Percentiles rank a stretch among this genome's conserved stretches.
Conservation (phyloP, 1,140 invertebrate species). For the Drosophila equinoxialis region DNA sequence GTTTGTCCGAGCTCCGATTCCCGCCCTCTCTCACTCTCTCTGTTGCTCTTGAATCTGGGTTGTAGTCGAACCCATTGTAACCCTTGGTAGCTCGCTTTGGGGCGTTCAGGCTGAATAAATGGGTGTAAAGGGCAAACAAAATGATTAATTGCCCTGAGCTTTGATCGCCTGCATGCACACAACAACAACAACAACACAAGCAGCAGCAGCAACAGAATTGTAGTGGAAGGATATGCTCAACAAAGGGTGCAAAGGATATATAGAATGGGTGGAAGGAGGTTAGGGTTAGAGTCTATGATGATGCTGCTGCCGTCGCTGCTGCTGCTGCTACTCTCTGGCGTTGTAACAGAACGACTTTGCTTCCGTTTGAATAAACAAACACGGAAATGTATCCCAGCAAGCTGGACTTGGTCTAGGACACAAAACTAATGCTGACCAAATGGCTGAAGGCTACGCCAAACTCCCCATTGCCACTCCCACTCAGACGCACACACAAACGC, state of each 20-base stretch:
- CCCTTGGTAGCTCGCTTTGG: conserved; percentile 55
- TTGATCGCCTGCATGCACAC: conserved; percentile 81
- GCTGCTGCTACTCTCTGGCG: conserved; percentile 55
- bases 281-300: conserved; percentile 17
- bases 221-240: conserved; percentile 65
- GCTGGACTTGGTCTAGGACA: conserved; percentile 28
- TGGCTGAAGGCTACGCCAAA: conserved; percentile 54
- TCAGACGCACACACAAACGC: not conserved
- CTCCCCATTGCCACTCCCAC: conserved; percentile 28
- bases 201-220: conserved; percentile 31
- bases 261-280: conserved; percentile 26
- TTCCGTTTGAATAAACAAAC: conserved; percentile 82
- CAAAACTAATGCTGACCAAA: conserved; percentile 66
- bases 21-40: too few species aligned
- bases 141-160: conserved; percentile 82
- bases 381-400: conserved; percentile 70
- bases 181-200: conserved; percentile 36
- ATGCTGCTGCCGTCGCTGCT: conserved; percentile 4
- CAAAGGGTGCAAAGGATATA: conserved; percentile 74
- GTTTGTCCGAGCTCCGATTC: conserved; percentile 8
- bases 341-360: conserved; percentile 81
- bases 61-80: conserved; percentile 42
- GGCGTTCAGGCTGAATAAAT: conserved; percentile 81
- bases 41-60: too few species aligned
- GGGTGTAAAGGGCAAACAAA: conserved; percentile 82